Evolutionary conservation across 2,888 invertebrate genomes (phyloP), one percentile per base, ranked within the genome.

Genomic region (Tuta absoluta): DNA sequence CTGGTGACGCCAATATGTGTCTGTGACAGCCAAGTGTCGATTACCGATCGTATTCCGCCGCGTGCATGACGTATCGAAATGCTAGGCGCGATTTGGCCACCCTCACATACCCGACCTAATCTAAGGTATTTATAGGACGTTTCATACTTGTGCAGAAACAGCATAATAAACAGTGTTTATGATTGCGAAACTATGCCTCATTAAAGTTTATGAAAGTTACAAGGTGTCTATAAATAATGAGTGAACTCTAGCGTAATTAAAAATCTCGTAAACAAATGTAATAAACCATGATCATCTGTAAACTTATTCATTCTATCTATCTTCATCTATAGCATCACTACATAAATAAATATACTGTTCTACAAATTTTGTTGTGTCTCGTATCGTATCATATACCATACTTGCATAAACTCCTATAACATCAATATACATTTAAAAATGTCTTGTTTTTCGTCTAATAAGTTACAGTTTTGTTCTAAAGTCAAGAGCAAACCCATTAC

Each of bases 31-130:
- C 79, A 78, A 84, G 87, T 89, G 86, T 82, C 84, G 76, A 82
- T 80, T 77, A 74, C 74, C 72, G 75, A 77, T 79, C 77, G 79
- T 71, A 80, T 76, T 79, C 73, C 73, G 74, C 72, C 77, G 70
- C 81, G 85, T 86, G 86, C 78, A 80, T 80, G 49, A 61, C 62
- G 38, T 48, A 60, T 62, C 69, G 67, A 69, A 67, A 75, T 72
- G 72, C 72, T 76, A 74, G 70, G 72, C 73, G 75, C 75, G 74
- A 70, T 68, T 76, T 86, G 88, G 89, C 91, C 92, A 91, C 91
- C 89, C 89, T 85, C 91, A 89, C 92, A 92, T 92, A 92, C 92
- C 92, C 92, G 74, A 83, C 81, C 80, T 92, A 89, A 92, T 84
- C 79, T 80, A 87, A 92, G 92, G 92, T 92, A 92, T 73, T 70